Conservation (phyloP, 2,797 vertebrate species). For the Poeciliopsis infans region DNA sequence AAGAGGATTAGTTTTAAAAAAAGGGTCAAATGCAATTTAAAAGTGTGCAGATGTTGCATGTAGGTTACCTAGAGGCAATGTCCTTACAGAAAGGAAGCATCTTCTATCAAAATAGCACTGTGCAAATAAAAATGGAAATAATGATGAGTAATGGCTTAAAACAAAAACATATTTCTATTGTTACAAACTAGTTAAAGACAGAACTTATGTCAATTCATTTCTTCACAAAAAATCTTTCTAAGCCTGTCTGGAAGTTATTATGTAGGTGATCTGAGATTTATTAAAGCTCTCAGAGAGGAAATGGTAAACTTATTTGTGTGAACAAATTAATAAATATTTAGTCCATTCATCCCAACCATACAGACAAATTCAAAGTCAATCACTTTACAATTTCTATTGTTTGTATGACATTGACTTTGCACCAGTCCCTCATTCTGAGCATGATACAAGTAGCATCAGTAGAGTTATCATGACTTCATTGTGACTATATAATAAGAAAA, state of each 20-base stretch:
- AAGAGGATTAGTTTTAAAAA: constrained; percentile 61
- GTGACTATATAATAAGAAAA: neutral
- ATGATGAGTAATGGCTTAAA: neutral
- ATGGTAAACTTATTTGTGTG: neutral
- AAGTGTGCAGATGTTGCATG: constrained; percentile 28
- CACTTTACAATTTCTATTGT: neutral
- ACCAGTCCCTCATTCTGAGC: neutral
- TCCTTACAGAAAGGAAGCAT: constrained; percentile 12
- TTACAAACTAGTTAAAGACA: neutral
- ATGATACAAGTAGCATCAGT: neutral
- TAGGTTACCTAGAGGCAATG: constrained; percentile 30
- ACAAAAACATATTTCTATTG: neutral
- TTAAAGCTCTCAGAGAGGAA: neutral
- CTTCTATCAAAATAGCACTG: neutral
- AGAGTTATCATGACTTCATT: neutral
- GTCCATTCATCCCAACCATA: neutral
- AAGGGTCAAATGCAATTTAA: constrained; percentile 41
- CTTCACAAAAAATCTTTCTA: neutral
- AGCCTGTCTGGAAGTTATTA: neutral
- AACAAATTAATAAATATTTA: neutral
- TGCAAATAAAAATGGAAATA: neutral
- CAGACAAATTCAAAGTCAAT: neutral
- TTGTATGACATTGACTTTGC: neutral
- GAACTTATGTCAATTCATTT: neutral
- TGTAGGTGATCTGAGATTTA: neutral